Evolutionary conservation across 2,797 vertebrate species (phyloP), one percentile per base, ranked within the genome.

Genomic region (Chelonia mydas): DNA sequence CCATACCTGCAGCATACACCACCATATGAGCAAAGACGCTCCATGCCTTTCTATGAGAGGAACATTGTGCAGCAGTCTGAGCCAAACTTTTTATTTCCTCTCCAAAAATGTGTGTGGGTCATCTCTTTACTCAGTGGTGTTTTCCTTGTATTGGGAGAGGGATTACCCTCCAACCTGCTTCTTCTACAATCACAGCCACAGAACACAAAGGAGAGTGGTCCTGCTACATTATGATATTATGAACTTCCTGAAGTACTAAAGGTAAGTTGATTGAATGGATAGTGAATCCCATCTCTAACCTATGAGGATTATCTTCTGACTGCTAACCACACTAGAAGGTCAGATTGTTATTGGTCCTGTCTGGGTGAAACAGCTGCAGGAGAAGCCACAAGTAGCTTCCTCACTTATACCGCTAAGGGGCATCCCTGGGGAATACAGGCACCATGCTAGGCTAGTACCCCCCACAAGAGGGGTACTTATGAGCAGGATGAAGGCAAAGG

Each of bases 291-390:
- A 41, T 31, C 33, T 80, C 53, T 28, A 50, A 2, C 1, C 28
- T 61, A 57, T 3, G 37, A 87, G 27, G 47, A 12, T 57, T 78
- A 88, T 86, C 81, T 89, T 54, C 84, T 72, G 27, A 59, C 65
- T 84, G 49, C 2, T 49, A 81, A 82, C 5, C 21, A 33, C 2
- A 9, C 3, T 1, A 47, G 45, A 19, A 87, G 5, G 76, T 45
- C 0, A 87, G 57, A 54, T 10, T 77, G 47, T 13, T 53, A 1
- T 0, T 68, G 50, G 76, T 83, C 49, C 37, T 54, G 27, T 7
- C 49, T 61, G 10, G 65, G 50, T 91, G 84, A 81, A 90, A 28
- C 76, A 80, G 50, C 3, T 25, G 28, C 28, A 50, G 68, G 1
- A 3, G 53, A 55, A 61, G 12, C 21, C 4, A 21, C 5, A 47